Evolutionary conservation across 2,797 vertebrate genomes (phyloP), one percentile per base, ranked within the genome.

Genomic region (Etheostoma perlongum): DNA sequence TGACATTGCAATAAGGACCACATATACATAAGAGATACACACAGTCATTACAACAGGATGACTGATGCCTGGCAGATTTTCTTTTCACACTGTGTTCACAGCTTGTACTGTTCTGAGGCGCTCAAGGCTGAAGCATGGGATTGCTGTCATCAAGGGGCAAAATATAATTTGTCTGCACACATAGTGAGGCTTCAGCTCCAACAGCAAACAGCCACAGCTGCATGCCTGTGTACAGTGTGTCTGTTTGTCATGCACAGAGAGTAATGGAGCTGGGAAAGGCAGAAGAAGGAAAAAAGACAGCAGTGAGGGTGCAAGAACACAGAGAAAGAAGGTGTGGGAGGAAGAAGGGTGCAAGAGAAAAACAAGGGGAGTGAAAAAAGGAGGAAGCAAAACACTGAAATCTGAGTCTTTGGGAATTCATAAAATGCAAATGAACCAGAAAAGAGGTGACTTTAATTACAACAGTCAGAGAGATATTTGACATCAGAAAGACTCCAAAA

Each of bases 61-160:
- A 68, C 52, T 65, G 76, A 74, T 8, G 68, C 74, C 65, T 52
- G 67, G 62, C 69, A 70, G 23, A 53, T 42, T 60, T 30, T 18
- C 14, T 36, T 33, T 44, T 52, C 53, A 53, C 53, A 52, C 65
- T 15, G 59, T 16, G 49, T 71, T 72, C 59, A 67, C 23, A 21
- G 44, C 59, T 59, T 66, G 25, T 47, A 64, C 79, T 79, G 15
- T 82, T 75, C 40, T 21, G 51, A 46, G 49, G 21, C 75, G 62
- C 76, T 84, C 73, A 69, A 79, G 83, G 83, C 72, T 73, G 67
- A 68, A 68, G 73, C 54, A 11, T 44, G 53, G 52, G 74, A 65
- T 44, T 44, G 65, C 61, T 89, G 75, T 83, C 78, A 85, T 71
- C 78, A 68, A 25, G 27, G 44, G 58, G 63, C 25, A 63, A 72